Conservation (phyloP, 2,113 vertebrate genomes). For the Chloropsis cyanopogon region DNA sequence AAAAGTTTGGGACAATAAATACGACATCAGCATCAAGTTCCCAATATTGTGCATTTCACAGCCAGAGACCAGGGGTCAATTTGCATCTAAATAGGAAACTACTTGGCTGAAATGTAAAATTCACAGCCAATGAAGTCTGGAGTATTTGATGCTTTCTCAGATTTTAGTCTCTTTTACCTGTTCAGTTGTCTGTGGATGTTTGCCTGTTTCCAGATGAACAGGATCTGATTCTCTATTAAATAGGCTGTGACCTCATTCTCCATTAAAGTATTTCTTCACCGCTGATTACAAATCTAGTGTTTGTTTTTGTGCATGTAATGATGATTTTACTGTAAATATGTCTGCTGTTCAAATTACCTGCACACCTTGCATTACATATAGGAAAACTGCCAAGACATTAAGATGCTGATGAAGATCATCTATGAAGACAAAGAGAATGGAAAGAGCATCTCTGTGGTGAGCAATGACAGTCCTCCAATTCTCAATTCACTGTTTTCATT, state of each 20-base stretch:
- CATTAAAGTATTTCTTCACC: neutral
- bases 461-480: neutral
- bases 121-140: neutral
- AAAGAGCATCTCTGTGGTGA: neutral
- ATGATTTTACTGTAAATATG: neutral
- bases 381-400: neutral
- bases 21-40: neutral
- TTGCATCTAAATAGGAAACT: neutral
- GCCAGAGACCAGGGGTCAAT: neutral
- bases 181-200: neutral
- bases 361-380: neutral
- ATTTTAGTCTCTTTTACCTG: neutral
- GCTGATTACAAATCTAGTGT: neutral
- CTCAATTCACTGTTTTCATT: neutral
- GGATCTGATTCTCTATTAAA: neutral
- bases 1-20: neutral
- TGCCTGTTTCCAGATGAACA: neutral
- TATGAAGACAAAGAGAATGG: neutral
- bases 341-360: neutral
- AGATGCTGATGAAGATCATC: neutral
- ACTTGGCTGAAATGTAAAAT: neutral
- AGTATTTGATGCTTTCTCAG: neutral
- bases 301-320: neutral
- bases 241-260: neutral
- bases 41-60: neutral